Evolutionary conservation across 2,888 invertebrate species (phyloP).

Genomic region (Pyralis farinalis): DNA sequence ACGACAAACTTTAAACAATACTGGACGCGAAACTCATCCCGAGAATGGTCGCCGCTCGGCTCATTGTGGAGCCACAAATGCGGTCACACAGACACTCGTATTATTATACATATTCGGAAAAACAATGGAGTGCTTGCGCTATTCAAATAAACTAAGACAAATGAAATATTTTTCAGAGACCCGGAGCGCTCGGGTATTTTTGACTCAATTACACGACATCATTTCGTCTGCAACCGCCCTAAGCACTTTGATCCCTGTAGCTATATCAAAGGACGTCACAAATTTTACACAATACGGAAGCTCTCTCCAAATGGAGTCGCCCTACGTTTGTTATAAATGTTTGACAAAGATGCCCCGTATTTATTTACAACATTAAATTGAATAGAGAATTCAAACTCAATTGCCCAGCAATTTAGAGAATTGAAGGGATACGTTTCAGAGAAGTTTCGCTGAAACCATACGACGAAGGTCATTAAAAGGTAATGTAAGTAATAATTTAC

Average conservation of each 20-base stretch:
- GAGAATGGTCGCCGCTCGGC: constrained; percentile 64
- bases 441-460: not conserved
- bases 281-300: constrained; percentile 1
- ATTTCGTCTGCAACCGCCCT: constrained; percentile 28
- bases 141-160: constrained; percentile 69
- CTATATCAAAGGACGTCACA: constrained; percentile 9
- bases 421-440: not conserved
- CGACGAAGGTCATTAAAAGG: not conserved
- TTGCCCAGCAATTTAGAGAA: not conserved
- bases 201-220: constrained; percentile 21
- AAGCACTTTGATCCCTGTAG: not conserved
- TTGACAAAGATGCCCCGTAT: not conserved
- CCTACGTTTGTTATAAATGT: not conserved
- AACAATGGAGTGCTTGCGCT: constrained; percentile 68
- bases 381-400: not conserved
- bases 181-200: constrained; percentile 32
- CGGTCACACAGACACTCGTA: constrained; percentile 71
- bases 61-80: constrained; percentile 73
- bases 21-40: constrained; percentile 77
- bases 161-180: constrained; percentile 55
- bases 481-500: not conserved
- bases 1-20: constrained; percentile 80
- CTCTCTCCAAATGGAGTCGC: not conserved
- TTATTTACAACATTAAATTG: constrained; percentile 17
- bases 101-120: constrained; percentile 75